Percentiles rank a stretch among this genome's conserved stretches.
phyloP scores from a whole-genome alignment of 2,797 vertebrate genomes.

The Gadopsis bispinosus region DNA sequence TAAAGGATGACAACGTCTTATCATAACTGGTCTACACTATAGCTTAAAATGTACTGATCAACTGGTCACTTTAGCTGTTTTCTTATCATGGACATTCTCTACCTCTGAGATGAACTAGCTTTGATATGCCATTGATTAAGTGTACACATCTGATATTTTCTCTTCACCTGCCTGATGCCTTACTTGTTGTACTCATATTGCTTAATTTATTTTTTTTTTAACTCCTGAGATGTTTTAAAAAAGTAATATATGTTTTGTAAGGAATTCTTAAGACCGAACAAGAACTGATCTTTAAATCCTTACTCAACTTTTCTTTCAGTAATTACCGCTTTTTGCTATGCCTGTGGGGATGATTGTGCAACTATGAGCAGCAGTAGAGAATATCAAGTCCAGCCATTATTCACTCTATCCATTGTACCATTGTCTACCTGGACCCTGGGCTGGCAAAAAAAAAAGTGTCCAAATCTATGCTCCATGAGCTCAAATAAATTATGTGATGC shows the following conservation, averaged over 20 bases:
- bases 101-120: constrained; percentile 83
- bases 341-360: constrained; percentile 58
- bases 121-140: constrained; percentile 64
- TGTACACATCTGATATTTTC: constrained; percentile 73
- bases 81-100: constrained; percentile 81
- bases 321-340: constrained; percentile 55
- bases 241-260: constrained; percentile 47
- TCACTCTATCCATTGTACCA: constrained; percentile 43
- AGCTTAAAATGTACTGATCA: constrained; percentile 51
- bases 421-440: constrained; percentile 37
- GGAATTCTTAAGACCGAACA: constrained; percentile 30
- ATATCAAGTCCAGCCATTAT: constrained; percentile 38
- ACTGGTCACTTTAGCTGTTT: constrained; percentile 57
- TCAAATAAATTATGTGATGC: constrained; percentile 71
- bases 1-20: constrained; percentile 41
- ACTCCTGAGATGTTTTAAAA: constrained; percentile 52
- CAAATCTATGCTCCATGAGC: constrained; percentile 59
- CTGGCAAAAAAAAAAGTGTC: constrained; percentile 49
- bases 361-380: constrained; percentile 63
- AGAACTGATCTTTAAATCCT: constrained; percentile 45
- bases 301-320: constrained; percentile 38
- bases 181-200: constrained; percentile 68
- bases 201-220: constrained; percentile 59
- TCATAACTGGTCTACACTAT: constrained; percentile 43
- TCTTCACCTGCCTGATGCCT: constrained; percentile 83